Evolutionary conservation across 92 coral and sea anemone genomes (phyloP).

Genomic region (Epizoanthus illoricatus): DNA sequence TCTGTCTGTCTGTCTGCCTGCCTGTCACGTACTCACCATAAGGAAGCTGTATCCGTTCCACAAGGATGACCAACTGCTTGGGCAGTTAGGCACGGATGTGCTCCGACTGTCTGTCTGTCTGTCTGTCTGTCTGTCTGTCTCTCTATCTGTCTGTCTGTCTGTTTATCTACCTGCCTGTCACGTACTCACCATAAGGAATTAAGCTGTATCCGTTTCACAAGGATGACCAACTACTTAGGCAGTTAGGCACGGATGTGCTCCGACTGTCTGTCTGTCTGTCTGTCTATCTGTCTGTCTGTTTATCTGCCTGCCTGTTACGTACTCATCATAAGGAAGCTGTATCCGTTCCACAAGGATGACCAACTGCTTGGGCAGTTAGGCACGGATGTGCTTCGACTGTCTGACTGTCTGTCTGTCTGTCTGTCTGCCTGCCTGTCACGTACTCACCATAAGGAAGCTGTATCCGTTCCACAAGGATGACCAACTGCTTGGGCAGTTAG

Average conservation of each 20-base stretch:
- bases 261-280: slow-evolving; percentile 44
- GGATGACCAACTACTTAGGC: slow-evolving; percentile 80
- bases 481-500: slow-evolving; percentile 86
- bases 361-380: slow-evolving; percentile 86
- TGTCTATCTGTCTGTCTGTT: neutral
- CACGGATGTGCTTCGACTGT: slow-evolving; percentile 60
- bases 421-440: neutral
- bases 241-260: slow-evolving; percentile 61
- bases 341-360: slow-evolving; percentile 82
- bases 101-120: slow-evolving; percentile 10
- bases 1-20: neutral
- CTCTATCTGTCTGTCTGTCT: neutral
- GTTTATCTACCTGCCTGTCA: neutral
- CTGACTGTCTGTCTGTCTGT: neutral
- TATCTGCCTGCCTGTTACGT: neutral
- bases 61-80: slow-evolving; percentile 73
- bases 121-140: neutral
- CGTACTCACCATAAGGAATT: slow-evolving; percentile 79
- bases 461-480: slow-evolving; percentile 78
- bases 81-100: slow-evolving; percentile 68
- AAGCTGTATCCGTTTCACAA: slow-evolving; percentile 88
- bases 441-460: slow-evolving; percentile 95
- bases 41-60: slow-evolving; percentile 95
- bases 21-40: slow-evolving; percentile 63
- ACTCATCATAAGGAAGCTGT: slow-evolving; percentile 96